These are phyloP conservation scores for Parus major DNA, from an alignment of 2,113 vertebrate genomes.

Conservation along the genomic window DNA sequence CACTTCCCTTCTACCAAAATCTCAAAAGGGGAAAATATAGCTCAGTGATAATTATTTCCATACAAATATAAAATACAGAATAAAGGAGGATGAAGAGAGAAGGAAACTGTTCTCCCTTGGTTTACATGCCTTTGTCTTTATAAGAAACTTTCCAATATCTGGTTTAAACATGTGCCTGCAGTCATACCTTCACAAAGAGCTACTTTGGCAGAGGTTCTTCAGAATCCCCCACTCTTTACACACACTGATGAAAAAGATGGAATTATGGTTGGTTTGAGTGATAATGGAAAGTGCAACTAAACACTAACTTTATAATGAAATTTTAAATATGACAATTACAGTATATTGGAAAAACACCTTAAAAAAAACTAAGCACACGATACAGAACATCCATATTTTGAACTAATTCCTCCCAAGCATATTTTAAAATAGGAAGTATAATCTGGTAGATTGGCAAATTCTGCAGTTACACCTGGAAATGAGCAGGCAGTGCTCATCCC, in stretches of 20 bases:
- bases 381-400: background rate
- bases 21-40: background rate
- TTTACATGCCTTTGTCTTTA: background rate
- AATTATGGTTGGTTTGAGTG: background rate
- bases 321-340: background rate
- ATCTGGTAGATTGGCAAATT: background rate
- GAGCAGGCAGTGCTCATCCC: fast-evolving
- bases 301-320: background rate
- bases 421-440: background rate
- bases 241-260: fast-evolving
- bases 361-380: background rate
- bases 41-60: background rate
- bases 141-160: background rate
- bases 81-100: background rate
- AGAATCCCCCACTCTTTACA: background rate
- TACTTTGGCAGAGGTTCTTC: background rate
- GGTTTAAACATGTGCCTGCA: background rate
- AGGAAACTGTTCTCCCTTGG: background rate
- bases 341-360: background rate
- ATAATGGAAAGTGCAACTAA: background rate
- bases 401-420: background rate
- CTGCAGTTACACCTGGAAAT: background rate
- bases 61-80: background rate
- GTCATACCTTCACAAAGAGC: background rate
- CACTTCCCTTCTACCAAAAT: background rate